Conservation (phyloP, 2,888 invertebrate genomes). For the Amphipyra tragopoginis region DNA sequence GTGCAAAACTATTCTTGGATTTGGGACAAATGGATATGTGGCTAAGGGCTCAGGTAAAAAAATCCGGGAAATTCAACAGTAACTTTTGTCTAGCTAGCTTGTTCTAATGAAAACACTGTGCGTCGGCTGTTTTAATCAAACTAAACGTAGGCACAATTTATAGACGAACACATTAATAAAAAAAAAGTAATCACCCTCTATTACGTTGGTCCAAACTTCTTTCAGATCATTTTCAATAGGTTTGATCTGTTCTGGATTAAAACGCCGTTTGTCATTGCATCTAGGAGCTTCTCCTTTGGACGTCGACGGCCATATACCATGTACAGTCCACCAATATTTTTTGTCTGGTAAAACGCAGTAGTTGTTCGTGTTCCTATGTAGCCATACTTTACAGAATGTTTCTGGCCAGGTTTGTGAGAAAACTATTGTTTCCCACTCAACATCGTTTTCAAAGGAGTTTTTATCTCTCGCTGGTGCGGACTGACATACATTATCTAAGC, state of each 20-base stretch:
- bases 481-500: background rate
- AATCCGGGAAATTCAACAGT: too few relatives aligned
- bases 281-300: background rate
- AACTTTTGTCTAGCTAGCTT: too few relatives aligned
- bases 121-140: too few relatives aligned
- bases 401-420: background rate
- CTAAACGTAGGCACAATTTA: too few relatives aligned
- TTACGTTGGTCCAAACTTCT: background rate
- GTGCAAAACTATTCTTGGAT: too few relatives aligned
- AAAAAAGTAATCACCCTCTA: background rate
- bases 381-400: background rate
- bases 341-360: background rate
- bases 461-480: too few relatives aligned
- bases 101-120: too few relatives aligned
- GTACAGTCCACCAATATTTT: background rate
- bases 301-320: background rate
- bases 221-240: background rate
- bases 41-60: too few relatives aligned
- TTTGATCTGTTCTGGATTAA: background rate
- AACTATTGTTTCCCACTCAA: background rate
- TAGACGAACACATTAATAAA: too few relatives aligned
- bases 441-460: too few relatives aligned
- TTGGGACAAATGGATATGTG: too few relatives aligned
- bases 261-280: background rate
- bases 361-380: background rate